Base-by-base conservation (phyloP, 2,888 invertebrate species). In the Galerucella pusilla region DNA sequence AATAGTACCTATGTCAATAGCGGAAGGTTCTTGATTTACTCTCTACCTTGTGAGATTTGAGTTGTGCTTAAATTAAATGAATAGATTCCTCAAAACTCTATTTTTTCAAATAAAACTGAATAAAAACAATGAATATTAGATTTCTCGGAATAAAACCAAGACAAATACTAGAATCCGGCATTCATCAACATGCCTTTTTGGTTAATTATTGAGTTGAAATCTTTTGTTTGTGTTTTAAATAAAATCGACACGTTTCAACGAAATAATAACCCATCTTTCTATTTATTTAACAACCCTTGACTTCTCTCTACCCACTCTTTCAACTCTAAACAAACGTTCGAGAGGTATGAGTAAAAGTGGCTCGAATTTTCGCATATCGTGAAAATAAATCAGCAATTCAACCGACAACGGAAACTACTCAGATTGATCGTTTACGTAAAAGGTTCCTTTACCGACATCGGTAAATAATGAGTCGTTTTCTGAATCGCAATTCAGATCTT, bases 321-420 rank as follows among this genome's bases (percentile, higher is more conserved):
- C 57, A 57, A 6, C 20, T 57, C 54, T 70, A 68, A 68, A 73
- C 61, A 68, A 64, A 64, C 66, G 49, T 69, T 64, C 63, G 46
- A 57, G 70, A 71, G 68, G 67, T 71, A 67, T 65, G 67, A 77
- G 69, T 75, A 68, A 74, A 75, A 75, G 75, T 72, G 76, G 76
- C 75, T 71, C 73, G 71, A 78, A 72, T 78, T 71, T 76, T 68
- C 68, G 75, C 75, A 80, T 80, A 82, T 81, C 80, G 79, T 59
- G 69, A 75, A 78, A 80, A 83, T 83, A 83, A 83, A 84, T 84
- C 83, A 83, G 82, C 81, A 80, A 82, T 82, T 82, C 82, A 80
- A 78, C 69, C 76, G 78, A 79, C 79, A 79, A 79, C 79, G 77
- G 80, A 81, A 81, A 79, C 80, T 78, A 78, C 16, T 77, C 79